Evolutionary conservation across 2,113 vertebrate genomes (phyloP).

Genomic region (Tragelaphus buxtoni): DNA sequence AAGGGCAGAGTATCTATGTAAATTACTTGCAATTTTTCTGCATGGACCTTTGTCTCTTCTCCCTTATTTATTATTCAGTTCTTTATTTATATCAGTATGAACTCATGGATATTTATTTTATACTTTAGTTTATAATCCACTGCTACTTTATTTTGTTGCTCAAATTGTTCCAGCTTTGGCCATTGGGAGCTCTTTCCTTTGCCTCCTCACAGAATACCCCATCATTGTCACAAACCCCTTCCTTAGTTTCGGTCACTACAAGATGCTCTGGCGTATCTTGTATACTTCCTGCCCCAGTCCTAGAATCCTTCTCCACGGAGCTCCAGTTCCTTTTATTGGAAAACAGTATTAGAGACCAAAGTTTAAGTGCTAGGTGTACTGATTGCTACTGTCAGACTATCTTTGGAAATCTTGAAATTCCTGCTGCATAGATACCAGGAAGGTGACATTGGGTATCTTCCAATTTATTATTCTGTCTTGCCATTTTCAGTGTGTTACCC

Average conservation of each 20-base stretch:
- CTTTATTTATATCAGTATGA: not conserved
- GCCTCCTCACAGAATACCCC: not conserved
- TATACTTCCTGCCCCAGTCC: not conserved
- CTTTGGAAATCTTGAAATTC: not conserved
- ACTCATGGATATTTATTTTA: not conserved
- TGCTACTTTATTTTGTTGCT: not conserved
- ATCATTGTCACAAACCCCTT: not conserved
- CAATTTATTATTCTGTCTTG: conserved; percentile 3
- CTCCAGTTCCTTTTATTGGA: not conserved
- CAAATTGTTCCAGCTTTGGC: not conserved
- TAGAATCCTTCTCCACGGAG: not conserved
- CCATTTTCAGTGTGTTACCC: not conserved
- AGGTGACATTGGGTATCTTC: not conserved
- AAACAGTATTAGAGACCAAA: not conserved
- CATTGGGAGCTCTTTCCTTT: not conserved
- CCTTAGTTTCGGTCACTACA: not conserved
- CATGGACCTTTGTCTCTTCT: not conserved
- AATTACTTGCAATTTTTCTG: not conserved
- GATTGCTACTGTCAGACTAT: not conserved
- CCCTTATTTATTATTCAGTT: not conserved
- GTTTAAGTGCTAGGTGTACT: not conserved
- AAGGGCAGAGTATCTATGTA: not conserved
- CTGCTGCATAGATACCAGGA: not conserved
- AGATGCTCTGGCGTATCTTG: not conserved
- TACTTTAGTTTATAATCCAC: not conserved